Evolutionary conservation across 2,797 vertebrate species (phyloP).

Genomic region (Carapus acus): DNA sequence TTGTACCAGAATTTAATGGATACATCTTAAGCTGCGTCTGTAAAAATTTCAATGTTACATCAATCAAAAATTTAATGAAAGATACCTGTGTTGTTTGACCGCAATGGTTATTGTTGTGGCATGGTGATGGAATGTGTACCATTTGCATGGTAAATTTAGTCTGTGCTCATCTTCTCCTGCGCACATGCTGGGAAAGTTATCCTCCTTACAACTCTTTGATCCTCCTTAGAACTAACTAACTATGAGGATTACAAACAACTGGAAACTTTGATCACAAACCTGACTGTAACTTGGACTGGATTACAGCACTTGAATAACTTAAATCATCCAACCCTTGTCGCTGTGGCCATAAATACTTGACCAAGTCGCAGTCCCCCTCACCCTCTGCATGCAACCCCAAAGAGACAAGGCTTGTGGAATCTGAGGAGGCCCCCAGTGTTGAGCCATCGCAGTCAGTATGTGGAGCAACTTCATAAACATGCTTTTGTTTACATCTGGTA

Average conservation of each 20-base stretch:
- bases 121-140: no score
- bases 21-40: no score
- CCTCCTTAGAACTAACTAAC: background rate
- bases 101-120: no score
- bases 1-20: no score
- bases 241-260: constrained; percentile 3
- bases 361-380: constrained; percentile 28
- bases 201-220: background rate
- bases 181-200: background rate
- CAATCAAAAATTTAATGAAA: no score
- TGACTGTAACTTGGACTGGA: constrained; percentile 3
- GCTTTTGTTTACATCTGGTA: constrained; percentile 39
- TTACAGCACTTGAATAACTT: constrained; percentile 18
- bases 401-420: constrained; percentile 31
- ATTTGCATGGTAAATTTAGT: no score
- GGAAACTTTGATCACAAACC: constrained; percentile 15
- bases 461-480: constrained; percentile 33
- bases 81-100: no score
- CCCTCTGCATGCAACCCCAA: constrained; percentile 3
- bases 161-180: background rate
- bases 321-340: constrained; percentile 42
- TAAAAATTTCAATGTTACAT: no score
- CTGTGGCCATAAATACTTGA: constrained; percentile 56
- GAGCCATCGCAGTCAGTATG: background rate
- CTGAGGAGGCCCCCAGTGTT: constrained; percentile 2